Evolutionary conservation across 1,140 invertebrate genomes (phyloP).

Genomic region (Drosophila aff.): DNA sequence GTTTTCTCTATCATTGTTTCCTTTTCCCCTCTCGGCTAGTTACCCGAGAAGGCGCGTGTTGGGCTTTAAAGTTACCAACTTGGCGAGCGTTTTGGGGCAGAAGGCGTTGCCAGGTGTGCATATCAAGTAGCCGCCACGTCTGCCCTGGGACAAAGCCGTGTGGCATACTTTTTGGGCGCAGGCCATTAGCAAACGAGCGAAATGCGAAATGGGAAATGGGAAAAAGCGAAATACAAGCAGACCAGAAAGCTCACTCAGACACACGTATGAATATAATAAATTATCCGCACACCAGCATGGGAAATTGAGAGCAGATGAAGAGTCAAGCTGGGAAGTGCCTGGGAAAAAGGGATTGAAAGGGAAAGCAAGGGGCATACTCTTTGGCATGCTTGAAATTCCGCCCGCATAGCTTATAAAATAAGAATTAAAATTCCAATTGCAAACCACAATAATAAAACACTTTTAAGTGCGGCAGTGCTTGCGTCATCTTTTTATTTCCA

Average conservation of each 20-base stretch:
- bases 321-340: slow-evolving; percentile 5
- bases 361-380: not conserved
- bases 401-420: slow-evolving; percentile 78
- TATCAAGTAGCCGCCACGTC: slow-evolving; percentile 74
- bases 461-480: slow-evolving; percentile 55
- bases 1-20: slow-evolving; percentile 24
- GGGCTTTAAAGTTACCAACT: slow-evolving; percentile 54
- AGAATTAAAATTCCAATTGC: slow-evolving; percentile 80
- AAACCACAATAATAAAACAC: slow-evolving; percentile 76
- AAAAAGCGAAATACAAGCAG: slow-evolving; percentile 31
- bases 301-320: slow-evolving; percentile 47
- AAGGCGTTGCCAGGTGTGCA: slow-evolving; percentile 64
- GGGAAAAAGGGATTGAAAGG: slow-evolving; percentile 1
- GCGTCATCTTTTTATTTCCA: slow-evolving; percentile 1
- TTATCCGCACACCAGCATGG: slow-evolving; percentile 33
- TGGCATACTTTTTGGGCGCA: slow-evolving; percentile 59
- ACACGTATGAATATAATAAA: slow-evolving; percentile 75
- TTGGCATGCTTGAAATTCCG: slow-evolving; percentile 64
- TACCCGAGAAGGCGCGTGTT: slow-evolving; percentile 42
- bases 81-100: slow-evolving; percentile 41
- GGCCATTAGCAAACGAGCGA: slow-evolving; percentile 57
- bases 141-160: slow-evolving; percentile 28
- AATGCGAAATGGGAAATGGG: slow-evolving; percentile 18
- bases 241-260: slow-evolving; percentile 13
- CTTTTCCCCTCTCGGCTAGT: slow-evolving; percentile 25